Evolutionary conservation across 2,888 invertebrate genomes (phyloP), one percentile per base, ranked within the genome.

Genomic region (Morpho deidamia): DNA sequence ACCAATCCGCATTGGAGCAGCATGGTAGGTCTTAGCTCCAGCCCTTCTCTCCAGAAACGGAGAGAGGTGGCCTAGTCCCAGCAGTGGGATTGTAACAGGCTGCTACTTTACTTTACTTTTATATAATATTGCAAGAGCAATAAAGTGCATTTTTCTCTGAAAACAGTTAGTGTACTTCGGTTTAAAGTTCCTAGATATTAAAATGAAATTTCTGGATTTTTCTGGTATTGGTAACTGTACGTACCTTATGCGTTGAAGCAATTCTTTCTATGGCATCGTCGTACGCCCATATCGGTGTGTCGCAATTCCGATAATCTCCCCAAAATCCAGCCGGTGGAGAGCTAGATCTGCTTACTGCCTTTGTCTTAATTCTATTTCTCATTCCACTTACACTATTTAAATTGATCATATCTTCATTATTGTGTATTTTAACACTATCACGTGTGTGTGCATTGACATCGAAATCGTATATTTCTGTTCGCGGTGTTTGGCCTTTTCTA

Each of bases 251-350:
- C 11, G 50, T 37, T 38, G 83, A 78, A 11, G 79, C 80, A 4
- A 94, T 91, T 51, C 93, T 92, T n/a, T 92, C 81, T 58, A 97
- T 82, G 14, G 93, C 90, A 67, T 94, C 92, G 51, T 93, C 91
- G 39, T 94, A 90, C 0, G 94, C 91, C 74, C 93, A 91, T 81
- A 92, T 83, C 0, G 97, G 95, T 1, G 92, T 84, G 74, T 97
- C 97, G 69, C 97, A 97, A 52, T 91, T 82, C 50, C 94, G 90
- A 65, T 94, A 95, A 71, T 95, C 95, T 1, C 96, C 96, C 95
- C 96, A 97, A 65, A 86, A 92, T 0, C 96, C 96, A 0, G 96
- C 96, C 0, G 86, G 86, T 4, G 61, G 65, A 0, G 71, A 55
- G 32, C 66, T 65, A 47, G 69, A 55, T n/a, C 39, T 40, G 9